Evolutionary conservation across 2,888 invertebrate genomes (phyloP), one percentile per base, ranked within the genome.

Genomic region (Eremobia ochroleuca): DNA sequence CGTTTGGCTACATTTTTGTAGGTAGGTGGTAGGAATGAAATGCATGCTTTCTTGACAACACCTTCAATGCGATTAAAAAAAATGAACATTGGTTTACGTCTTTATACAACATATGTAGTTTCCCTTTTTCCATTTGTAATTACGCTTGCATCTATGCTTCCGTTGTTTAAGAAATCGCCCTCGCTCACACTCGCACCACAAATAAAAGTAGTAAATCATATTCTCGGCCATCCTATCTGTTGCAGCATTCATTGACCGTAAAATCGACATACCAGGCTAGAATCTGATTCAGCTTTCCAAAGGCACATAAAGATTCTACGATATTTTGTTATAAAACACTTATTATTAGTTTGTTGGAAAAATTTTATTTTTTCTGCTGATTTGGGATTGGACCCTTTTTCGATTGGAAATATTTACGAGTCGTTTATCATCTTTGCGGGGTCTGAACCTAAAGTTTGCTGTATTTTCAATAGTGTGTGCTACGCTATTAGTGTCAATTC

Each of bases 211-310:
- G 85, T 90, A 91, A 90, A 91, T 91, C 87, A 91, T 89, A 86
- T 90, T 86, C 87, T 82, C 77, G 74, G 66, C 80, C 82, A 61
- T 85, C 81, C 87, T 92, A 92, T 92, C 92, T 89, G 89, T 89
- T 91, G 92, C 89, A 91, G 87, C 88, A 88, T 91, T 92, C 88
- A 89, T 90, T 90, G 89, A 81, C 88, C 88, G 90, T 92, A 90
- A 92, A 91, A 90, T 86, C 76, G n/a, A n/a, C n/a, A n/a, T n/a
- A n/a, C 62, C 76, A 69, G 43, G 15, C 66, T 77, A 28, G 65
- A 77, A 88, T 85, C 78, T 68, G 83, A 88, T 78, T 85, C 80
- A 83, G 89, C 76, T 88, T 82, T 79, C 55, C 68, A 75, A 87
- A 83, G 69, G 55, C 72, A 69, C 79, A 87, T 87, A 87, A 85